Conservation (phyloP, 2,113 vertebrate species). For the Corydoras maculifer region DNA sequence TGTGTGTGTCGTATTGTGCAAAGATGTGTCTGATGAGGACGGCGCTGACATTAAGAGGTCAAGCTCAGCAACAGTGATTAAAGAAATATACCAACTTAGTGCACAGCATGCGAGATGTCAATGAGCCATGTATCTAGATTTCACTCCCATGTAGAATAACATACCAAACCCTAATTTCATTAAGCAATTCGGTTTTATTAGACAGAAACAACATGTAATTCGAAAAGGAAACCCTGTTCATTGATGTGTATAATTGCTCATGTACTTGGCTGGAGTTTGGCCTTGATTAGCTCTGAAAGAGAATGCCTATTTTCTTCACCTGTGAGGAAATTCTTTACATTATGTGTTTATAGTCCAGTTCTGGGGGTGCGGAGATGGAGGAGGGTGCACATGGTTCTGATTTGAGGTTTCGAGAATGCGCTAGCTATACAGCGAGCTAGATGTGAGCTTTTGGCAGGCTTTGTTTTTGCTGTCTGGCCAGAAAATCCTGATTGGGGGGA, state of each 20-base stretch:
- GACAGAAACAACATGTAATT: background rate
- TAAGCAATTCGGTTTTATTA: constrained; percentile 1
- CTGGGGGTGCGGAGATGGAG: constrained; percentile 43
- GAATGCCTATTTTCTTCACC: constrained; percentile 54
- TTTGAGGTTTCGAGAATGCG: constrained; percentile 46
- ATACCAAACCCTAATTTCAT: background rate
- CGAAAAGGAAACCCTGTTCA: background rate
- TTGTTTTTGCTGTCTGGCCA: constrained; percentile 37
- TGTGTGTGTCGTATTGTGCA: constrained; percentile 29
- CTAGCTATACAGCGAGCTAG: constrained; percentile 28
- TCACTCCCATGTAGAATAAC: constrained; percentile 3
- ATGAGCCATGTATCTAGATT: background rate
- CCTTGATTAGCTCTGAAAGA: constrained; percentile 33
- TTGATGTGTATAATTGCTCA: constrained; percentile 3
- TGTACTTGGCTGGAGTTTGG: background rate
- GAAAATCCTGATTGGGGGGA: constrained; percentile 46
- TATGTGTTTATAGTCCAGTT: constrained; percentile 61
- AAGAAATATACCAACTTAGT: constrained; percentile 38
- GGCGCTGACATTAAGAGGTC: constrained; percentile 44
- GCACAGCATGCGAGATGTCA: background rate
- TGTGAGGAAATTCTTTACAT: constrained; percentile 55
- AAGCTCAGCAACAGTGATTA: constrained; percentile 34
- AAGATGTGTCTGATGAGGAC: constrained; percentile 37
- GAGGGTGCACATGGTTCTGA: constrained; percentile 57
- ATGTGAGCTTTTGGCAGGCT: constrained; percentile 46